Evolutionary conservation across 2,113 vertebrate species (phyloP).

Genomic region (Hemibagrus wyckioides): DNA sequence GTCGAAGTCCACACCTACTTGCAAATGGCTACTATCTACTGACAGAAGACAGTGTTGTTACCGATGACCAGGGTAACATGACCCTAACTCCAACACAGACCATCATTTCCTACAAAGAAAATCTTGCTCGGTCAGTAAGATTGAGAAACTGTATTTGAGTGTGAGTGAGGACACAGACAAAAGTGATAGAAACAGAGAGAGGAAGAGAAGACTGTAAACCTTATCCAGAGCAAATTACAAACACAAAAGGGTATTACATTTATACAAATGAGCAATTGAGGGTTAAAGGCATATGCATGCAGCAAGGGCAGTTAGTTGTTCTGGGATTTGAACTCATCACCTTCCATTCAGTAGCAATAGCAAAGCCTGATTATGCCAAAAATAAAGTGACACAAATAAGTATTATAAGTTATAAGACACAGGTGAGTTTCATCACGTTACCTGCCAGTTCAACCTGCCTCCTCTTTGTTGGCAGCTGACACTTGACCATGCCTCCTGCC

Average conservation of each 20-base stretch:
- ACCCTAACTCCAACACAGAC: constrained; percentile 81
- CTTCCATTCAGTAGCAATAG: not conserved
- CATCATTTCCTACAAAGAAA: constrained; percentile 89
- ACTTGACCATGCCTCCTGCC: too few relatives aligned
- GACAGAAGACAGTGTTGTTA: constrained; percentile 82
- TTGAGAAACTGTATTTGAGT: not conserved
- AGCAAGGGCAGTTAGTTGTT: too few relatives aligned
- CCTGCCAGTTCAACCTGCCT: too few relatives aligned
- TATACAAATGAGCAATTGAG: not conserved
- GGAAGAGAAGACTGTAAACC: not conserved
- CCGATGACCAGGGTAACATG: constrained; percentile 80
- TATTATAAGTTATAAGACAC: too few relatives aligned
- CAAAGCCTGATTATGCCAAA: too few relatives aligned
- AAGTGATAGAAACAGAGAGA: not conserved
- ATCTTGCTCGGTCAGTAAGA: constrained; percentile 79
- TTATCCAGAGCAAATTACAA: not conserved
- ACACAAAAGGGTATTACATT: too few relatives aligned
- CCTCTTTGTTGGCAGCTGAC: too few relatives aligned
- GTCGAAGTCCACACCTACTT: constrained; percentile 86
- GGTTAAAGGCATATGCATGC: too few relatives aligned
- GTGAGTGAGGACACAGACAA: not conserved
- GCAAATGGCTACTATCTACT: constrained; percentile 88
- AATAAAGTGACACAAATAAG: too few relatives aligned
- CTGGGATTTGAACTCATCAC: not conserved
- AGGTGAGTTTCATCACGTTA: too few relatives aligned